Conservation (phyloP, 2,113 vertebrate species). For the Paradoxurus hermaphroditus region DNA sequence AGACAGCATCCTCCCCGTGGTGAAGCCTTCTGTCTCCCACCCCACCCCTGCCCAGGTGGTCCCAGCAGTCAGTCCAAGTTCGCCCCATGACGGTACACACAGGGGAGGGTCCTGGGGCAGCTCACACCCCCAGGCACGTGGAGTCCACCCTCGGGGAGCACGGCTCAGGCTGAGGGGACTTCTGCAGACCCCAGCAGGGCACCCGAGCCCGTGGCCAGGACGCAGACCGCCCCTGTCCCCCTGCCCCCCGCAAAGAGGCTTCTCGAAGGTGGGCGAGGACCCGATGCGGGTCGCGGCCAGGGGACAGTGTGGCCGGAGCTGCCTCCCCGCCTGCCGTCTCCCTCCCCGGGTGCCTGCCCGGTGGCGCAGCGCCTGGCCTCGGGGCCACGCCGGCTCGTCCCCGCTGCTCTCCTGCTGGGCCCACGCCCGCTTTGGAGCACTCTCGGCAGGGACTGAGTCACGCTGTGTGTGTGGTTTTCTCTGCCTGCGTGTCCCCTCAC, state of each 20-base stretch:
- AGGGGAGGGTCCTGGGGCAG: too few relatives aligned
- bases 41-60: background rate
- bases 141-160: background rate
- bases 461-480: fast-evolving
- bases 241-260: background rate
- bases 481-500: fast-evolving
- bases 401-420: background rate
- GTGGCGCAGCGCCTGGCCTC: too few relatives aligned
- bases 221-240: background rate
- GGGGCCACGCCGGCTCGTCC: fast-evolving
- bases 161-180: background rate
- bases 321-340: background rate
- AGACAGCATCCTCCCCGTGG: fast-evolving
- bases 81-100: fast-evolving
- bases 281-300: background rate
- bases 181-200: background rate
- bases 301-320: background rate
- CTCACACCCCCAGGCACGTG: fast-evolving
- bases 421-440: fast-evolving
- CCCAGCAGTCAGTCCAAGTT: background rate
- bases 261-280: background rate
- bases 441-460: fast-evolving
- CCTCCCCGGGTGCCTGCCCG: background rate
- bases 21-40: background rate
- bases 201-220: background rate